These are phyloP conservation scores for Ditylenchus weischeri DNA, from an alignment of 2,888 invertebrate genomes.

Conservation along the genomic window DNA sequence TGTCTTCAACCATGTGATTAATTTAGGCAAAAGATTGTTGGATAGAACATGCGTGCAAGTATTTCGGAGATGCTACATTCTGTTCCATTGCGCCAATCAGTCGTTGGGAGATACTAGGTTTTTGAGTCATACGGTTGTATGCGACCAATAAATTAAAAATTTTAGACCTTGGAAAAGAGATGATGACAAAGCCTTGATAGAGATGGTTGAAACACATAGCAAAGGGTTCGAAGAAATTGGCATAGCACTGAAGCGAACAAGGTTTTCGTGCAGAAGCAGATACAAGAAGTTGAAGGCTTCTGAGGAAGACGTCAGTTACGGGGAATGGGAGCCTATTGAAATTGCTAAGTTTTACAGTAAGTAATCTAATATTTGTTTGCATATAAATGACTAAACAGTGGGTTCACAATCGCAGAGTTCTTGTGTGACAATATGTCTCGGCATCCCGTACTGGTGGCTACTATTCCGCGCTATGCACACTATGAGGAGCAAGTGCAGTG, in stretches of 20 bases:
- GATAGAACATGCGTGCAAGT: conserved; percentile 8
- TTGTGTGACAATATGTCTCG: conserved; percentile 5
- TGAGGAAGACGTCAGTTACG: background rate
- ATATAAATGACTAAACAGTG: too few species aligned
- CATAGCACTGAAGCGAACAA: background rate
- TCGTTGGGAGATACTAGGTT: background rate
- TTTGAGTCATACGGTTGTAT: background rate
- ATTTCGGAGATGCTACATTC: conserved; percentile 6
- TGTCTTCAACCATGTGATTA: background rate
- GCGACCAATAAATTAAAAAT: background rate
- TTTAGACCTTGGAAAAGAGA: conserved; percentile 1
- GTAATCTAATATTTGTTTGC: background rate
- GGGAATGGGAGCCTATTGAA: conserved; percentile 1
- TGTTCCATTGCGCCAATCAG: conserved; percentile 3
- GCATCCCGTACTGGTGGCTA: conserved; percentile 13
- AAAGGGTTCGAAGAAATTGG: conserved; percentile 8
- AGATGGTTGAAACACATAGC: background rate
- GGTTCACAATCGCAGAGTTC: background rate
- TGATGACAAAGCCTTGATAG: conserved; percentile 5
- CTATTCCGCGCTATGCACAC: conserved; percentile 2
- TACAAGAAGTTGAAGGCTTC: conserved; percentile 7
- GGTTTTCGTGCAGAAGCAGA: background rate
- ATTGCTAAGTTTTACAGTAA: conserved; percentile 20
- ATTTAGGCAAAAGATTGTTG: background rate
- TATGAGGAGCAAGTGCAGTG: conserved; percentile 14